Evolutionary conservation across 2,888 invertebrate species (phyloP).

Genomic region (Prosapia bicincta): DNA sequence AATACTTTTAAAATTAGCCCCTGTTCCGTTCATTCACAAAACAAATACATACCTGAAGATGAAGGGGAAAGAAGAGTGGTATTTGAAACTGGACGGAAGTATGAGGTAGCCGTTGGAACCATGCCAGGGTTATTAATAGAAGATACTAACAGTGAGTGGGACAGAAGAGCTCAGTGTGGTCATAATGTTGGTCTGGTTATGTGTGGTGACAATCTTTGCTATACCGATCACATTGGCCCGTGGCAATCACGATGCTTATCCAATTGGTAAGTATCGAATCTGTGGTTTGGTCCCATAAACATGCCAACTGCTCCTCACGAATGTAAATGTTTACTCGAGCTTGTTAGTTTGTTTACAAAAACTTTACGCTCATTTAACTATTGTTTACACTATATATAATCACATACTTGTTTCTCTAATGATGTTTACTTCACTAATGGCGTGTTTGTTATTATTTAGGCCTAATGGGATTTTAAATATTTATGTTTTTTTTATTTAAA

Average conservation of each 20-base stretch:
- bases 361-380: too few species aligned
- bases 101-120: not conserved
- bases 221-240: not conserved
- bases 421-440: too few species aligned
- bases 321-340: not conserved
- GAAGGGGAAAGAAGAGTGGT: not conserved
- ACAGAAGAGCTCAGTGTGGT: not conserved
- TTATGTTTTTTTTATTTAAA: too few species aligned
- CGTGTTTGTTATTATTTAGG: too few species aligned
- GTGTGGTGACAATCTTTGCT: not conserved
- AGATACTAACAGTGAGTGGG: not conserved
- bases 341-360: not conserved
- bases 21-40: not conserved
- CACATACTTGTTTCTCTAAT: too few species aligned
- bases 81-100: not conserved
- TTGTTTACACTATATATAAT: too few species aligned
- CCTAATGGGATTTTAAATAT: too few species aligned
- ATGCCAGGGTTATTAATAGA: not conserved
- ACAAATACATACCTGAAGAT: not conserved
- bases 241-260: not conserved
- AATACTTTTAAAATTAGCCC: not conserved
- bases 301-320: not conserved
- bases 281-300: not conserved
- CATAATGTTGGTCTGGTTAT: not conserved
- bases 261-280: not conserved